Evolutionary conservation across 2,797 vertebrate genomes (phyloP).

Genomic region (Peromyscus aztecus): DNA sequence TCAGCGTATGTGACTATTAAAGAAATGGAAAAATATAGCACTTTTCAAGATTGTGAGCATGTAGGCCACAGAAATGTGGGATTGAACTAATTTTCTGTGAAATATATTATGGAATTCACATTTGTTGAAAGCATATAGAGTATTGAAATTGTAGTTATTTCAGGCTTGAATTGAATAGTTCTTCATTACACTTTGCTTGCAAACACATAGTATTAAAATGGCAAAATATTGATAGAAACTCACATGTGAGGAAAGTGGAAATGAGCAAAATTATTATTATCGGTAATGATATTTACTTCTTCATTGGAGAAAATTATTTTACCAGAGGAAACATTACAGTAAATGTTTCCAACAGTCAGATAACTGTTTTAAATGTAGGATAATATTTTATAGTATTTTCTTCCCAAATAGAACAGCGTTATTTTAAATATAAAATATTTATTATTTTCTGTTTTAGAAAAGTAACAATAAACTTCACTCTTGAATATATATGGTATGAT

Average conservation of each 20-base stretch:
- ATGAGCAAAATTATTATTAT: conserved; percentile 64
- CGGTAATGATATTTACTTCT: conserved; percentile 8
- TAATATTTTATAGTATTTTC: conserved; percentile 5
- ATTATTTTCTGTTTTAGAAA: conserved; percentile 14
- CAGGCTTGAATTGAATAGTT: conserved; percentile 59
- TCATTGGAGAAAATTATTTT: background rate
- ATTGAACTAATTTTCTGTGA: conserved; percentile 64
- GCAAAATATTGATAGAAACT: conserved; percentile 62
- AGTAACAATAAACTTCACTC: background rate
- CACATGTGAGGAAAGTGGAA: conserved; percentile 53
- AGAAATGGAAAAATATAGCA: conserved; percentile 29
- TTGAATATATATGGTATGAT: background rate
- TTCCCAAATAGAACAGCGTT: background rate
- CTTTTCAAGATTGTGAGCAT: background rate
- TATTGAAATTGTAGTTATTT: conserved; percentile 70
- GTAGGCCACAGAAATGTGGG: conserved; percentile 20
- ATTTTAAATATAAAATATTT: conserved; percentile 19
- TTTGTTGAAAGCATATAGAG: conserved; percentile 44
- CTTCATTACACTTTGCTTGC: conserved; percentile 54
- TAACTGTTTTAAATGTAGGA: background rate
- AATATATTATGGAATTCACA: conserved; percentile 53
- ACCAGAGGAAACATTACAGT: background rate
- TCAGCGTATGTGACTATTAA: background rate
- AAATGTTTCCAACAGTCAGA: conserved; percentile 8
- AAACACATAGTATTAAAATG: conserved; percentile 51